Conservation (phyloP, 1,140 invertebrate species). For the Physella acuta region DNA sequence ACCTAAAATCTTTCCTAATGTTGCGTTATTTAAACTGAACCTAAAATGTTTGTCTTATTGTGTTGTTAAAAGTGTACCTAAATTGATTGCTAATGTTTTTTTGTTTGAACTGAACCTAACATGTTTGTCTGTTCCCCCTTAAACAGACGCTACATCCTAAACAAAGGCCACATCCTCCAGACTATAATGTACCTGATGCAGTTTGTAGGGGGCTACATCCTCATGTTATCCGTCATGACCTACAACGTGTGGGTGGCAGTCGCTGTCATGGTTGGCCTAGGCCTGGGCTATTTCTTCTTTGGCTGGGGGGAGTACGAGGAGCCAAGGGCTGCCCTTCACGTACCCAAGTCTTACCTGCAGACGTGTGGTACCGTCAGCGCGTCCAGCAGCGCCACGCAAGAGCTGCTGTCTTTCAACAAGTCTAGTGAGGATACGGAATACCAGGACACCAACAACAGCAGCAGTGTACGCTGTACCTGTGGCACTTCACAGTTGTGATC, state of each 20-base stretch:
- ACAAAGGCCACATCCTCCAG: slow-evolving; percentile 46
- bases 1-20: too few species aligned
- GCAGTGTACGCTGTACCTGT: slow-evolving; percentile 9
- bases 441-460: background rate
- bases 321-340: background rate
- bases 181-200: slow-evolving; percentile 52
- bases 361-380: slow-evolving; percentile 1
- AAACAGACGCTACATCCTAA: slow-evolving; percentile 44
- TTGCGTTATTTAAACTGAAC: too few species aligned
- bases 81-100: too few species aligned
- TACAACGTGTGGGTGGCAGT: slow-evolving; percentile 53
- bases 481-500: background rate
- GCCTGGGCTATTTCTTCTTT: slow-evolving; percentile 52
- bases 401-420: slow-evolving; percentile 7
- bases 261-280: slow-evolving; percentile 43
- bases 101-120: too few species aligned
- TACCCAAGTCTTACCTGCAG: background rate
- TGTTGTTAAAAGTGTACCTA: too few species aligned
- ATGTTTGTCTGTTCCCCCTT: background rate
- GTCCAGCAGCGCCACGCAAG: slow-evolving; percentile 15
- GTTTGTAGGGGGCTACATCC: slow-evolving; percentile 46
- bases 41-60: too few species aligned
- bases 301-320: slow-evolving; percentile 43
- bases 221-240: slow-evolving; percentile 57
- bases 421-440: slow-evolving; percentile 2